Percentiles rank a stretch among this genome's conserved stretches.
phyloP scores from a whole-genome alignment of 2,797 vertebrate species.

The Pristis pectinata region DNA sequence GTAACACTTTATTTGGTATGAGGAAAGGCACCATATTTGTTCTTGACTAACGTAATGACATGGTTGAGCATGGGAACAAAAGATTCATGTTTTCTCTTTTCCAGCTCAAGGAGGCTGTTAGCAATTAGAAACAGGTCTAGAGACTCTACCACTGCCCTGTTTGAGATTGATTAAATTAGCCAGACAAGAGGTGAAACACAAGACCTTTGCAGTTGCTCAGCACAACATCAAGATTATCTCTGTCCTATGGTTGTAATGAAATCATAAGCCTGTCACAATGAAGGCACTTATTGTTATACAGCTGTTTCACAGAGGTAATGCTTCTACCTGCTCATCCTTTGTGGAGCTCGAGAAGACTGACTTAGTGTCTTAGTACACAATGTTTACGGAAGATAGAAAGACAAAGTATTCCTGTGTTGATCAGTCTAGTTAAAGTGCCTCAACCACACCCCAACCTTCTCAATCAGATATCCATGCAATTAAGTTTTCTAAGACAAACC shows the following conservation, averaged over 20 bases:
- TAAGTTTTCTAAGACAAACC: background rate
- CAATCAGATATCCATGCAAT: no score
- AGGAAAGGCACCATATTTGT: background rate
- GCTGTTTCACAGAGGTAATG: background rate
- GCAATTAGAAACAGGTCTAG: background rate
- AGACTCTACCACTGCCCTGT: background rate
- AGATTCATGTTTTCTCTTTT: background rate
- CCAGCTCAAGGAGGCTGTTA: background rate
- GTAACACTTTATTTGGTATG: background rate
- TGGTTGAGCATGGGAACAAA: background rate
- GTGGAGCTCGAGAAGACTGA: background rate
- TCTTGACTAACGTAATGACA: background rate
- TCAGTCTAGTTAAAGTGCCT: background rate
- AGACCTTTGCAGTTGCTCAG: background rate
- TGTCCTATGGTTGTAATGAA: background rate
- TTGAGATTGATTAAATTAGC: background rate
- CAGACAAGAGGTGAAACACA: background rate
- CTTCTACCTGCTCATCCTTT: background rate
- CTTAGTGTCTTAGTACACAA: background rate
- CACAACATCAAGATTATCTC: background rate
- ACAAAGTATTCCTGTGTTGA: background rate
- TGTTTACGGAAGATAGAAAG: background rate
- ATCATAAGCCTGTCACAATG: background rate
- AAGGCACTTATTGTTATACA: background rate
- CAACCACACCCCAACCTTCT: fast-evolving